A percentile compares a stretch with the other conserved stretches of the same genome.
Evolutionary conservation across 2,797 vertebrate species (phyloP).

Genomic region (Sphenopsis melanotis): DNA sequence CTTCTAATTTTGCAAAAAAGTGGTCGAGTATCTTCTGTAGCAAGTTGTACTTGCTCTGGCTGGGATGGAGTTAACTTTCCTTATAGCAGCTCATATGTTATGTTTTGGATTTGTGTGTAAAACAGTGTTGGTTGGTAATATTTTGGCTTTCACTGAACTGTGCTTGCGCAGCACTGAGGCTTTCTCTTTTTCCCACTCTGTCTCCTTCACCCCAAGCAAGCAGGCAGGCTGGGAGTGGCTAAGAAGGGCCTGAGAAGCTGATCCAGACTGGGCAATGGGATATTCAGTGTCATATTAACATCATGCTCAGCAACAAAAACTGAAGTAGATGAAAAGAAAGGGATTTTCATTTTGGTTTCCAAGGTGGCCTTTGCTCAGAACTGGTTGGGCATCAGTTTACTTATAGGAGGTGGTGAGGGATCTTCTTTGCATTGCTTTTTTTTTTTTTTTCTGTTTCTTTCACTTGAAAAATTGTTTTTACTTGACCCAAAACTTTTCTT

Average conservation of each 20-base stretch:
- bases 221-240: background rate
- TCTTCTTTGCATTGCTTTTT: background rate
- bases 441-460: background rate
- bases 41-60: background rate
- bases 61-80: background rate
- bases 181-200: background rate
- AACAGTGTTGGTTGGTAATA: background rate
- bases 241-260: background rate
- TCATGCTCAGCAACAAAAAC: background rate
- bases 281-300: background rate
- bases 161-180: background rate
- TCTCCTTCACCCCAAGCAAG: fast-evolving
- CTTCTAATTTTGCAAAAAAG: background rate
- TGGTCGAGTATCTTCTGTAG: background rate
- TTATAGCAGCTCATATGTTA: background rate
- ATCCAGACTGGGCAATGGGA: background rate
- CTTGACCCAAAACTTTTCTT: background rate
- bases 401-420: background rate
- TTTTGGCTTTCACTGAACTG: background rate
- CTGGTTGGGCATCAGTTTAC: background rate
- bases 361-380: background rate
- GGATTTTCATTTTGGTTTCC: background rate
- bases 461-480: background rate
- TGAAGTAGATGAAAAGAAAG: background rate
- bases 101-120: background rate